phyloP scores from a whole-genome alignment of 1,140 invertebrate species.

The Calosoma granatense region DNA sequence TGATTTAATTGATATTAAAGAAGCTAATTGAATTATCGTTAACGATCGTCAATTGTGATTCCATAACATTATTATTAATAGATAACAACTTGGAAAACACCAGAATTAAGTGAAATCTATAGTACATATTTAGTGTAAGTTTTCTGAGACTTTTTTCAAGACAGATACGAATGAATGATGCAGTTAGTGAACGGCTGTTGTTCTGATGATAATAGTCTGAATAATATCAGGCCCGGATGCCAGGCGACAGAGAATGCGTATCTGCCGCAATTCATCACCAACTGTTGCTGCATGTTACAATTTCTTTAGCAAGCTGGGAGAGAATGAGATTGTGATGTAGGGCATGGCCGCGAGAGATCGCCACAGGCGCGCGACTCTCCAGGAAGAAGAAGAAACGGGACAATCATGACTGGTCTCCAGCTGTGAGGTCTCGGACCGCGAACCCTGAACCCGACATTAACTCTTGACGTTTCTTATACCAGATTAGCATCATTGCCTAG shows the following conservation, averaged over 20 bases:
- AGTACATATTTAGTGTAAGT: too few species aligned
- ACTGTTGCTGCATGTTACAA: not conserved
- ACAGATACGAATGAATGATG: too few species aligned
- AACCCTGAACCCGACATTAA: not conserved
- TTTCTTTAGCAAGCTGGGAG: not conserved
- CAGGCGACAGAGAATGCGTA: not conserved
- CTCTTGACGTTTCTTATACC: not conserved
- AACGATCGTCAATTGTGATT: too few species aligned
- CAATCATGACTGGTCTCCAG: not conserved
- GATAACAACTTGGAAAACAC: too few species aligned
- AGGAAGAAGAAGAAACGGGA: not conserved
- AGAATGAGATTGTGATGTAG: not conserved
- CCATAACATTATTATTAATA: too few species aligned
- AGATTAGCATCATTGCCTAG: not conserved
- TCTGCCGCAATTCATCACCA: not conserved
- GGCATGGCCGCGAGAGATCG: not conserved
- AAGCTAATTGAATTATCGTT: too few species aligned
- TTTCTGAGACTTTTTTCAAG: too few species aligned
- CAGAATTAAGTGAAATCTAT: too few species aligned
- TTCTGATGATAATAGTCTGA: too few species aligned
- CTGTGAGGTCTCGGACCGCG: not conserved
- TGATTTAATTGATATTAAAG: too few species aligned
- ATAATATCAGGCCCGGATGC: not conserved
- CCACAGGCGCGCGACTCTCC: not conserved
- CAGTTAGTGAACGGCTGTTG: too few species aligned